Evolutionary conservation across 2,888 invertebrate species (phyloP).

Genomic region (Galerucella calmariensis): DNA sequence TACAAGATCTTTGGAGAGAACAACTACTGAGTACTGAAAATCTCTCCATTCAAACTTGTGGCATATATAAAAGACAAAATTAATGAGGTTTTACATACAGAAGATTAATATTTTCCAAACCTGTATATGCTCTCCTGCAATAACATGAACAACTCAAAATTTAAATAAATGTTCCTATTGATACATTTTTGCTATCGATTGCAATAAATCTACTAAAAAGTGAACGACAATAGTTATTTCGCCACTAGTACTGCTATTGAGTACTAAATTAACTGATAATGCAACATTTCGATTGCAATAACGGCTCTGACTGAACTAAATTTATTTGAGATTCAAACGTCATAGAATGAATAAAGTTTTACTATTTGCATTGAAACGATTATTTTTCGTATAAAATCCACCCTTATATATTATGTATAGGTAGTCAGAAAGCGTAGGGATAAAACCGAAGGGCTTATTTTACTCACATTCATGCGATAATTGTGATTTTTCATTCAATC

Average conservation of each 20-base stretch:
- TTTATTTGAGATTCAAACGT: too few relatives aligned
- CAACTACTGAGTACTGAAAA: too few relatives aligned
- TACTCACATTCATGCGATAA: background rate
- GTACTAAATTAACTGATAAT: background rate
- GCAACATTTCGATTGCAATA: background rate
- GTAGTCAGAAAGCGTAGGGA: too few relatives aligned
- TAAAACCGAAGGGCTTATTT: background rate
- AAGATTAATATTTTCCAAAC: too few relatives aligned
- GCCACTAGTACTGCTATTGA: background rate
- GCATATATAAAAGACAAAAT: too few relatives aligned
- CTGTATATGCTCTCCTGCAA: background rate
- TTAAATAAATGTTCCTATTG: background rate
- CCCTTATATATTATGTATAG: background rate
- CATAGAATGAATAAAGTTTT: too few relatives aligned
- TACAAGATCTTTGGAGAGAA: too few relatives aligned
- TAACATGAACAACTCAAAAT: background rate
- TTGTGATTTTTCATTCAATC: background rate
- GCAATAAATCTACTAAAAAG: constrained; percentile 5
- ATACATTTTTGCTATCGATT: background rate
- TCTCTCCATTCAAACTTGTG: too few relatives aligned
- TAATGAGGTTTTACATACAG: too few relatives aligned
- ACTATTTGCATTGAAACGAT: background rate
- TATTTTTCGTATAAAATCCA: background rate
- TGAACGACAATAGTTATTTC: background rate
- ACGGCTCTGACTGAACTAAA: background rate